phyloP scores from a whole-genome alignment of 2,797 vertebrate genomes.

The Acrossocheilus wenchowensis region DNA sequence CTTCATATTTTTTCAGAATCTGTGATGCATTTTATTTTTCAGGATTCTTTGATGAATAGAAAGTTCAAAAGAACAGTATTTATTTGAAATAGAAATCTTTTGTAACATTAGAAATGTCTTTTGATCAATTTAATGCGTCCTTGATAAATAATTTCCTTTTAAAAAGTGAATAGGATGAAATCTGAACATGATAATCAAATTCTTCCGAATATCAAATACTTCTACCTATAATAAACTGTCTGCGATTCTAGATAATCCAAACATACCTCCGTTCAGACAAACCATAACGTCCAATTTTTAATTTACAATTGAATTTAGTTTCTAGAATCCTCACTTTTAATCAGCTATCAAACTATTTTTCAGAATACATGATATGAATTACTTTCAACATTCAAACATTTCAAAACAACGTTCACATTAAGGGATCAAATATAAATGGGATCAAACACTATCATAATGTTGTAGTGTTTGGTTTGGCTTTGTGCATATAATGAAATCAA shows the following conservation, averaged over 20 bases:
- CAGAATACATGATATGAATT: background rate
- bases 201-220: background rate
- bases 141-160: no score
- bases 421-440: slow-evolving; percentile 17
- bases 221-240: background rate
- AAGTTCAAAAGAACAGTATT: no score
- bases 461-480: slow-evolving; percentile 57
- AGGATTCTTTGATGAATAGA: no score
- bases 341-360: background rate
- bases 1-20: no score
- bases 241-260: background rate
- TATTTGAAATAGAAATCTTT: no score
- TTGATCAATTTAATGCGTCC: no score
- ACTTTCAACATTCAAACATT: background rate
- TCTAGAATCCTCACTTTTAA: slow-evolving; percentile 36
- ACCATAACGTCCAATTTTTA: background rate
- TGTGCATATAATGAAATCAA: background rate
- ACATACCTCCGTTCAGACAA: slow-evolving; percentile 8
- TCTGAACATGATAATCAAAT: no score
- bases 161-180: no score
- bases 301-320: background rate
- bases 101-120: no score
- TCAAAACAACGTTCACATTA: background rate
- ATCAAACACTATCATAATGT: slow-evolving; percentile 60
- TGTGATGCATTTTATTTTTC: no score